Conservation (phyloP, 2,113 vertebrate species). For the Rhynchomys soricoides region DNA sequence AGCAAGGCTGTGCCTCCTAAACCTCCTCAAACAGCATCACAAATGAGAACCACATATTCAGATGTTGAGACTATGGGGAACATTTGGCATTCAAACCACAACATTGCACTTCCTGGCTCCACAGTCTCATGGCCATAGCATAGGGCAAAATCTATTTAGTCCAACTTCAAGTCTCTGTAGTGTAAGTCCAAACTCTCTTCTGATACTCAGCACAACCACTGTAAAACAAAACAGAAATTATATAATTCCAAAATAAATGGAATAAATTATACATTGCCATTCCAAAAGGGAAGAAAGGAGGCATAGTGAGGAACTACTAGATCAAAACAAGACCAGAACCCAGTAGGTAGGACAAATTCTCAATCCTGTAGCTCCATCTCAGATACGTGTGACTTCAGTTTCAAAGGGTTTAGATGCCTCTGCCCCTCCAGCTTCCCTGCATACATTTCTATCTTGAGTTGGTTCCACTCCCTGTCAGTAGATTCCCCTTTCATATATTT, state of each 20-base stretch:
- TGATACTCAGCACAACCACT: not conserved
- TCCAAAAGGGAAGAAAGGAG: not conserved
- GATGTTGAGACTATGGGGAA: not conserved
- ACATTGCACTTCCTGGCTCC: not conserved
- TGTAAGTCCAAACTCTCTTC: not conserved
- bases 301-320: not conserved
- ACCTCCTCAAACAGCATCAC: not conserved
- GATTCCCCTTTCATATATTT: not conserved
- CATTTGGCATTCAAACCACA: not conserved
- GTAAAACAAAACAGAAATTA: not conserved
- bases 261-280: not conserved
- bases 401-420: not conserved
- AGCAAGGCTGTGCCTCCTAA: not conserved
- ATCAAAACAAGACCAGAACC: not conserved
- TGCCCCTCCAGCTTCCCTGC: not conserved
- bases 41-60: not conserved
- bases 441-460: not conserved
- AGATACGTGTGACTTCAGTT: not conserved
- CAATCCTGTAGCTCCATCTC: not conserved
- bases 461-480: not conserved
- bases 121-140: not conserved
- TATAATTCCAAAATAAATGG: not conserved
- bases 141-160: not conserved
- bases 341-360: not conserved
- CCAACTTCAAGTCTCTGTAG: not conserved